Evolutionary conservation across 2,888 invertebrate species (phyloP), one percentile per base, ranked within the genome.

Genomic region (Antheraea assamensis): DNA sequence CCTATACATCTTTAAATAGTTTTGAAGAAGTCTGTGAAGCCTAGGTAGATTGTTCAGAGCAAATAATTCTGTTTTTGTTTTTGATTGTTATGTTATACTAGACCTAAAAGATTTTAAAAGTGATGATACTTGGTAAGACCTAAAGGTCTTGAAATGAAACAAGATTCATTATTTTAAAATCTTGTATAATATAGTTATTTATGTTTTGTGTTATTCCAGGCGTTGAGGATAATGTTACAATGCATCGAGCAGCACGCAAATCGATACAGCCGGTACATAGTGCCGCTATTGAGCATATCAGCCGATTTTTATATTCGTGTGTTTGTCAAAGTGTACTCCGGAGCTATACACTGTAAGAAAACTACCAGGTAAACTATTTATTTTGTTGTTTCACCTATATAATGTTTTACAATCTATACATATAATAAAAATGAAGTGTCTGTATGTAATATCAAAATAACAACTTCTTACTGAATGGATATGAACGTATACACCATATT

Each of bases 231-330:
- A 85, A 93, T 99, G 61, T 92, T 99, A 31, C 97, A 98, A 84
- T 96, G 97, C 80, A 97, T 99, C 78, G 98, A 99, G 85, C 95
- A 97, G 0, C 98, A 98, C 84, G 99, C 99, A 0, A 98, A 98
- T 85, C 96, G 98, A 49, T 98, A 99, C 90, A 97, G 98, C 5
- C 96, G 98, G 77, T 99, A 98, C 89, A 99, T 99, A 80, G 96
- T 96, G 66, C 99, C 99, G 0, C 86, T 99, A 68, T 88, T 99
- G 3, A 98, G 98, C 42, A 90, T 99, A 78, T 99, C 99, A 31
- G 98, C 97, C 0, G 99, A 99, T 90, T 99, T 99, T 93, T 99
- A 99, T 88, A 96, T 99, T 61, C 95, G 99, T 75, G 97, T 99
- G 15, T 99, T 99, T 89, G 98, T 99, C 0, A 96, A 96, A 82